Evolutionary conservation across 2,113 vertebrate species (phyloP).

Genomic region (Arvicanthis niloticus): DNA sequence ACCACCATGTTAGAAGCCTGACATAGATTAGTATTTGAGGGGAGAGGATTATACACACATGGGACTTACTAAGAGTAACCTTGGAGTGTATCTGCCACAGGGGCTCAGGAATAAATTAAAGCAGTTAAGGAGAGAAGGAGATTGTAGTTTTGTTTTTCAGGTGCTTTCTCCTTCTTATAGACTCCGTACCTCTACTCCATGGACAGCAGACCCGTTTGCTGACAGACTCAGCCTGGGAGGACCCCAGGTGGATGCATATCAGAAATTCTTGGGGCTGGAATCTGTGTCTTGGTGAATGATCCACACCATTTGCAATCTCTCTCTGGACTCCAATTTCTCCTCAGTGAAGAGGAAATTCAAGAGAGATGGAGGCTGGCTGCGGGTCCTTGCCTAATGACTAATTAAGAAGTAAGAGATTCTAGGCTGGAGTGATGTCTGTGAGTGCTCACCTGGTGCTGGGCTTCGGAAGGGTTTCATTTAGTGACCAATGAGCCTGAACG

Average conservation of each 20-base stretch:
- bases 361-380: background rate
- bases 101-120: background rate
- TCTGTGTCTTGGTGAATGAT: background rate
- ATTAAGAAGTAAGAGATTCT: background rate
- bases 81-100: background rate
- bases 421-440: background rate
- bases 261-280: background rate
- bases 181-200: background rate
- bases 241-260: background rate
- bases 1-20: background rate
- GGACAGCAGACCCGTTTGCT: background rate
- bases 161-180: background rate
- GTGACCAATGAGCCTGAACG: background rate
- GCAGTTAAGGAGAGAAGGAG: background rate
- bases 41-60: background rate
- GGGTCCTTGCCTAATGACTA: background rate
- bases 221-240: background rate
- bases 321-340: conserved; percentile 31
- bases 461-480: background rate
- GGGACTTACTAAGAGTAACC: background rate
- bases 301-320: background rate
- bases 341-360: background rate
- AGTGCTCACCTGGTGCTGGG: background rate
- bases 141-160: background rate
- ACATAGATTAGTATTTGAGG: background rate